Conservation (phyloP, 2,797 vertebrate genomes). For the Rhinophrynus dorsalis region DNA sequence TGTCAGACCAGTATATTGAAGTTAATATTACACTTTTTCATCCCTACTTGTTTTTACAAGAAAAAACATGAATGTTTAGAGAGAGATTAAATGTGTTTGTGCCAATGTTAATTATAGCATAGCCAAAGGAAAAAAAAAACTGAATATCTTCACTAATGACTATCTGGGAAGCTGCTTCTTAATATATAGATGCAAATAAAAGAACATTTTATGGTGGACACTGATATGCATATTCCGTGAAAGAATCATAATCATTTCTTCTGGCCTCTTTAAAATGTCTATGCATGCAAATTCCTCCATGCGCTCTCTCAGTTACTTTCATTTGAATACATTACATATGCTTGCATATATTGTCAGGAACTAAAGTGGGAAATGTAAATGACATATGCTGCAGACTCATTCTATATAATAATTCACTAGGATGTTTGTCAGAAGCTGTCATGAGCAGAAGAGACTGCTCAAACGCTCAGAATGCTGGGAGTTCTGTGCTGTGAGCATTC, state of each 20-base stretch:
- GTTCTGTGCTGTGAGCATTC: no score
- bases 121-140: slow-evolving; percentile 10
- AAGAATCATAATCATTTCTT: background rate
- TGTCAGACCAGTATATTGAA: slow-evolving; percentile 38
- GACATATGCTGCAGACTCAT: no score
- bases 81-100: slow-evolving; percentile 35
- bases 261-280: background rate
- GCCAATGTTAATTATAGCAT: slow-evolving; percentile 17
- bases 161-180: background rate
- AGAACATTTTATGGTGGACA: background rate
- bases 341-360: background rate
- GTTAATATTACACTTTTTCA: slow-evolving; percentile 42
- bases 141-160: slow-evolving; percentile 13
- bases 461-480: no score
- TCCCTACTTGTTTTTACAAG: slow-evolving; percentile 30
- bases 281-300: background rate
- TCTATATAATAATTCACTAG: no score
- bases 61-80: slow-evolving; percentile 34
- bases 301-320: background rate
- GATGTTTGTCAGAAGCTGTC: no score
- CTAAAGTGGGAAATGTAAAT: background rate
- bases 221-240: background rate
- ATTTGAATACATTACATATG: background rate
- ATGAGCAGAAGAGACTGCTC: no score
- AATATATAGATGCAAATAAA: background rate